Evolutionary conservation across 2,797 vertebrate genomes (phyloP), one percentile per base, ranked within the genome.

Genomic region (Amblyopsis hoosieri): DNA sequence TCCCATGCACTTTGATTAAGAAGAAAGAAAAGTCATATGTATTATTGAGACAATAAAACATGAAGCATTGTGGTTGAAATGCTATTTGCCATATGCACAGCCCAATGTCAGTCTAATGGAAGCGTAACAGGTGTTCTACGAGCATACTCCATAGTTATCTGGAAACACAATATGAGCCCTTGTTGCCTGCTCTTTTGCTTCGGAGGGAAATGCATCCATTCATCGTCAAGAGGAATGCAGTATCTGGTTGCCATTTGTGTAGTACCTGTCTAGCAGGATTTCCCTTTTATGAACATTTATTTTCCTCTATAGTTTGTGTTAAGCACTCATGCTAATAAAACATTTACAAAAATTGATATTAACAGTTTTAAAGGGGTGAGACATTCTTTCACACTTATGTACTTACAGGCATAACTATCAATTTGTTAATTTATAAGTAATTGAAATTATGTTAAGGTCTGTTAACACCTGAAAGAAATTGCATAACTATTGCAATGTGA

Each of bases 181-280:
- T 71, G 56, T 75, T 72, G 66, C 47, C 61, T 64, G 45, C 14
- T 33, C 45, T 72, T 75, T 67, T 72, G 52, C 2, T 64, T 53
- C 62, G 56, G 29, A 82, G 75, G 67, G 80, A 55, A 85, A 83
- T 72, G 56, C 66, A 72, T 74, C 64, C 65, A 67, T 67, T 84
- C 71, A 82, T 77, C 79, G 76, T 84, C 83, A 17, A 0, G 14
- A 57, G 57, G 67, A 74, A 69, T 14, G 19, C 5, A 19, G 56
- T 78, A 54, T 81, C 66, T 79, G 69, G 77, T 84, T 83, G 48
- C 78, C 52, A 52, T 67, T 33, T 74, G 61, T 51, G 49, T 49
- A 75, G 57, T 77, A 74, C 73, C 68, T 51, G 75, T 72, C 58
- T 29, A 56, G 80, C 74, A 66, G 70, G 64, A 74, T 73, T 11